A percentile compares a stretch with the other conserved stretches of the same genome.
phyloP scores from a whole-genome alignment of 2,888 invertebrate genomes.

The Agrenia bidenticulata region DNA sequence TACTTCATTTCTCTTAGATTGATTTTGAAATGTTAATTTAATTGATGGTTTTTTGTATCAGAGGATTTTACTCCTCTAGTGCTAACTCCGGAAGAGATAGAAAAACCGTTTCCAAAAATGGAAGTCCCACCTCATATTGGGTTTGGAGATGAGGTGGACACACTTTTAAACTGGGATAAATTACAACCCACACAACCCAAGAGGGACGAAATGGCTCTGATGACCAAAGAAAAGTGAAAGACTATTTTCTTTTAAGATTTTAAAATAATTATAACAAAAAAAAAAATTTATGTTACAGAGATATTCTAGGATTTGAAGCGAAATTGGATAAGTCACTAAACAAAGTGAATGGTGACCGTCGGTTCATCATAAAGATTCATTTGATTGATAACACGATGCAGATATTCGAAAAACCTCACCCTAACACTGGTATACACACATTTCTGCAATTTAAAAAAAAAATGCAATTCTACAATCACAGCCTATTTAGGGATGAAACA shows the following conservation, averaged over 20 bases:
- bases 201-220: not conserved
- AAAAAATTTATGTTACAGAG: constrained; percentile 13
- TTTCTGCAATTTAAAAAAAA: not conserved
- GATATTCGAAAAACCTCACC: constrained; percentile 72
- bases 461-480: not conserved
- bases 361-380: constrained; percentile 77
- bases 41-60: no score
- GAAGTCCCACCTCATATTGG: constrained; percentile 35
- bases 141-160: constrained; percentile 35
- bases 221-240: not conserved
- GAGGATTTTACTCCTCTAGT: constrained; percentile 39
- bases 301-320: constrained; percentile 25
- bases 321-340: constrained; percentile 14
- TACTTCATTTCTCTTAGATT: no score
- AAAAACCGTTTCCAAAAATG: constrained; percentile 27
- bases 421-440: constrained; percentile 65
- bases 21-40: no score
- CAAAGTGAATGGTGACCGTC: constrained; percentile 59
- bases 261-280: constrained; percentile 3
- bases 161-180: constrained; percentile 37
- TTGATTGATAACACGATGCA: constrained; percentile 80
- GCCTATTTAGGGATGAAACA: constrained; percentile 24
- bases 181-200: constrained; percentile 26
- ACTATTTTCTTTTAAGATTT: not conserved
- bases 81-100: constrained; percentile 20